phyloP scores from a whole-genome alignment of 2,888 invertebrate genomes.

The Latheticus oryzae region DNA sequence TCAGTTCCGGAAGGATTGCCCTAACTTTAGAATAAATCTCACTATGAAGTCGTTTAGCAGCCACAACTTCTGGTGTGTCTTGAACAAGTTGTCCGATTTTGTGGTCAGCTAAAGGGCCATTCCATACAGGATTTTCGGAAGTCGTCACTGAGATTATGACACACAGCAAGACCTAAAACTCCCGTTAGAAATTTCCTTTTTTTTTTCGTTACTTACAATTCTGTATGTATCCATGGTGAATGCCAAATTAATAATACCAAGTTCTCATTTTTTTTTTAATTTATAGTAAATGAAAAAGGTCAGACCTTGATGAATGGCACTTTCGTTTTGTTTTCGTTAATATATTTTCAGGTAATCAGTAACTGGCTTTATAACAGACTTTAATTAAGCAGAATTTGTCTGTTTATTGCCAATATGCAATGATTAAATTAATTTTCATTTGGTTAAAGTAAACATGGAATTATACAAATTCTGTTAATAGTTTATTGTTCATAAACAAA shows the following conservation, averaged over 20 bases:
- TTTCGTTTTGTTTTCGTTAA: constrained; percentile 1
- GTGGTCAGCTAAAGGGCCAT: constrained; percentile 49
- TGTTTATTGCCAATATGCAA: constrained; percentile 2
- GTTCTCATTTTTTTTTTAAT: constrained; percentile 13
- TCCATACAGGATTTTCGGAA: constrained; percentile 43
- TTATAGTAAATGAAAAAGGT: constrained; percentile 19
- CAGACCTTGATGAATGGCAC: no score
- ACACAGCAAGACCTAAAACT: constrained; percentile 37
- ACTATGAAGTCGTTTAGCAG: constrained; percentile 47
- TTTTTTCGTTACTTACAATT: constrained; percentile 17
- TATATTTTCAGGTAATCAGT: no score
- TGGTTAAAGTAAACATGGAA: no score
- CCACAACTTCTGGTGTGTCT: constrained; percentile 50
- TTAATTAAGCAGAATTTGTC: constrained; percentile 17
- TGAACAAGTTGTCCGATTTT: constrained; percentile 44
- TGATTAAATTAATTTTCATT: constrained; percentile 15
- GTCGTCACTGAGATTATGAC: constrained; percentile 31
- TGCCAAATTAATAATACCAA: background rate
- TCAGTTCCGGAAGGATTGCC: constrained; percentile 44
- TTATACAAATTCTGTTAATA: no score
- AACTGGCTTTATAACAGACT: constrained; percentile 15
- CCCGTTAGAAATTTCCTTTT: no score
- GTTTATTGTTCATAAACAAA: no score
- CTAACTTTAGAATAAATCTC: constrained; percentile 43
- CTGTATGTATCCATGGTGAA: constrained; percentile 27